Conservation (phyloP, 2,113 vertebrate species). For the Herpetotheres cachinnans region DNA sequence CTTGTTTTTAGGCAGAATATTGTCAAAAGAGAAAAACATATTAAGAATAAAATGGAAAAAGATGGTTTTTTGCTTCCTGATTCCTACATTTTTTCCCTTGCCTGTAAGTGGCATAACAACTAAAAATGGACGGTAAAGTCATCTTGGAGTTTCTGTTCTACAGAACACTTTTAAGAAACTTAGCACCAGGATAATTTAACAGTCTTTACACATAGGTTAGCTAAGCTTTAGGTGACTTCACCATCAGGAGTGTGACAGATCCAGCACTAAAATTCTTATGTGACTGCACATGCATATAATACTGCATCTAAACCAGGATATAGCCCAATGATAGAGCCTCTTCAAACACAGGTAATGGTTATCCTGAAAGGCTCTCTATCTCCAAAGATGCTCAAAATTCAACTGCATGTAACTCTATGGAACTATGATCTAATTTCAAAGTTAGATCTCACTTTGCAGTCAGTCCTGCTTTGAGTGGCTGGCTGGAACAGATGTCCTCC, state of each 20-base stretch:
- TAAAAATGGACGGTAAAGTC: background rate
- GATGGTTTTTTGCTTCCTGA: background rate
- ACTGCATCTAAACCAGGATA: background rate
- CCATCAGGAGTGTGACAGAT: background rate
- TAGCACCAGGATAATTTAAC: background rate
- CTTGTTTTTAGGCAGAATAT: background rate
- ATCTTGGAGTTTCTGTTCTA: background rate
- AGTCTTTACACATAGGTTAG: background rate
- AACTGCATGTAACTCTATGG: background rate
- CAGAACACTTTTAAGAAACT: background rate
- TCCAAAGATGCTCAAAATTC: background rate
- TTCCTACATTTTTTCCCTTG: background rate
- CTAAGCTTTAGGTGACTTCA: background rate
- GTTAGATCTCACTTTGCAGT: background rate
- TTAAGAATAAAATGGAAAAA: background rate
- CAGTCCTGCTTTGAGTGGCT: background rate
- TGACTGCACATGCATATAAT: background rate
- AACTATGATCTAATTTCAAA: background rate
- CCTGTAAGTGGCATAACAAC: background rate
- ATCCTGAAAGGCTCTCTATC: background rate
- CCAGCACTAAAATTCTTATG: background rate
- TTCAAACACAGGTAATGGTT: background rate
- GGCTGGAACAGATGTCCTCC: background rate
- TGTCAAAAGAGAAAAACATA: background rate
- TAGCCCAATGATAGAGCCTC: background rate